Conservation (phyloP, 2,113 vertebrate species). For the Aythya baeri region DNA sequence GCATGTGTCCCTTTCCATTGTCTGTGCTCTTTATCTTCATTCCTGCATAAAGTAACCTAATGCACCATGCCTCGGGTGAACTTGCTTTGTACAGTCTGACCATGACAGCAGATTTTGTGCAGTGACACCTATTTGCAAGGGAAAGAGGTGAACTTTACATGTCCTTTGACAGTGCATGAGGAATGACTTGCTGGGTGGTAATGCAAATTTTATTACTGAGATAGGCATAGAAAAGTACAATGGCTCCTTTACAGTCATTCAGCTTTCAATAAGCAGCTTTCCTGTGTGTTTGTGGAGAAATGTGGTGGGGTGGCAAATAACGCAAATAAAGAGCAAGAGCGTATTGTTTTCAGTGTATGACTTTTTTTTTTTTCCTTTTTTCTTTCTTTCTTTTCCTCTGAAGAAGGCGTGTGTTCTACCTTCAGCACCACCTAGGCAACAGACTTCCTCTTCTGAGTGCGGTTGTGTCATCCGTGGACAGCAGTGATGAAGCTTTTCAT, state of each 20-base stretch:
- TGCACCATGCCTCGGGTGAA: neutral
- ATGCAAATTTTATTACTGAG: neutral
- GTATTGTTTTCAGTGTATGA: neutral
- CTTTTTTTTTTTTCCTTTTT: neutral
- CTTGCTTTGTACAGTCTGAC: neutral
- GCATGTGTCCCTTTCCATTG: neutral
- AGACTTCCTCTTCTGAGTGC: constrained; percentile 56
- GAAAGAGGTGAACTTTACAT: neutral
- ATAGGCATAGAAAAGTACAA: neutral
- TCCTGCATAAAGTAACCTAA: neutral
- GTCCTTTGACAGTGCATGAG: neutral
- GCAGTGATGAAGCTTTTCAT: constrained; percentile 61
- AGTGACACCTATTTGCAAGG: too few relatives aligned
- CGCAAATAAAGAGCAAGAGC: neutral
- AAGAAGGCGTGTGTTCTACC: constrained; percentile 89
- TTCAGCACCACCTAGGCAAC: constrained; percentile 86
- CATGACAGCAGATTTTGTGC: neutral
- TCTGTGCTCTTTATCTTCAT: neutral
- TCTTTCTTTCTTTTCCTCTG: neutral
- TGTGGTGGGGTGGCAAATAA: neutral
- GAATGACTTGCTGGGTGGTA: neutral
- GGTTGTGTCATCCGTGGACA: constrained; percentile 38
- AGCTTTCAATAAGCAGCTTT: neutral
- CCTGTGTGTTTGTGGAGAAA: neutral
- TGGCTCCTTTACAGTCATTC: neutral